phyloP scores from a whole-genome alignment of 2,888 invertebrate species.

The Oxyscelio sp. region DNA sequence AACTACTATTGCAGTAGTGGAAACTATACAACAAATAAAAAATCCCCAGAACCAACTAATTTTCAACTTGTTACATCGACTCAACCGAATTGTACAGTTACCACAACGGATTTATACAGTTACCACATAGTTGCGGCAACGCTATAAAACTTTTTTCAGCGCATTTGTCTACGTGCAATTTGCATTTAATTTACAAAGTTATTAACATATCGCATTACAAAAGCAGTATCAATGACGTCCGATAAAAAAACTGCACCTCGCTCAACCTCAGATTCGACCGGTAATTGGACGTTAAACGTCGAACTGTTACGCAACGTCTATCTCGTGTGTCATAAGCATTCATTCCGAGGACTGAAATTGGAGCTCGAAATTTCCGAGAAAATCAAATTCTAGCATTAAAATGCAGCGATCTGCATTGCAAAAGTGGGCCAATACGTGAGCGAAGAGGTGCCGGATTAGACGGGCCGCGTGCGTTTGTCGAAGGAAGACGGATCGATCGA shows the following conservation, averaged over 20 bases:
- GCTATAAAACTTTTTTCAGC: too few relatives aligned
- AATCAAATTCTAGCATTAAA: conserved; percentile 37
- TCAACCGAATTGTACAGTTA: too few relatives aligned
- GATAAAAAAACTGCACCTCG: conserved; percentile 13
- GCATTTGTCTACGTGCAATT: neutral
- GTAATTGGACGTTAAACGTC: conserved; percentile 46
- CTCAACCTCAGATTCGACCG: neutral
- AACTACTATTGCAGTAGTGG: too few relatives aligned
- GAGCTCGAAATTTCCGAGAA: conserved; percentile 38
- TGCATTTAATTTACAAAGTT: neutral
- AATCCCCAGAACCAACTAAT: too few relatives aligned
- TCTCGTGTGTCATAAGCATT: conserved; percentile 23
- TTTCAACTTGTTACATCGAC: too few relatives aligned
- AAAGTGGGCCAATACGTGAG: conserved; percentile 38
- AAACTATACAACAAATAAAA: too few relatives aligned
- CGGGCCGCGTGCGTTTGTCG: conserved; percentile 65
- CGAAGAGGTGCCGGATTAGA: conserved; percentile 14
- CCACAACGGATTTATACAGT: too few relatives aligned
- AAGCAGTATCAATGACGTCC: neutral
- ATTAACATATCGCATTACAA: conserved; percentile 27
- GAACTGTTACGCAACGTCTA: conserved; percentile 26
- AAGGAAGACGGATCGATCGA: conserved; percentile 86
- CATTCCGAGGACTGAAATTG: conserved; percentile 37
- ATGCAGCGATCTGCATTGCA: conserved; percentile 50
- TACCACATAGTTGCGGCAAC: too few relatives aligned